Percentiles rank a stretch among this genome's conserved stretches.
Conservation (phyloP, 1,140 invertebrate genomes). For the Trigoniulus corallinus region DNA sequence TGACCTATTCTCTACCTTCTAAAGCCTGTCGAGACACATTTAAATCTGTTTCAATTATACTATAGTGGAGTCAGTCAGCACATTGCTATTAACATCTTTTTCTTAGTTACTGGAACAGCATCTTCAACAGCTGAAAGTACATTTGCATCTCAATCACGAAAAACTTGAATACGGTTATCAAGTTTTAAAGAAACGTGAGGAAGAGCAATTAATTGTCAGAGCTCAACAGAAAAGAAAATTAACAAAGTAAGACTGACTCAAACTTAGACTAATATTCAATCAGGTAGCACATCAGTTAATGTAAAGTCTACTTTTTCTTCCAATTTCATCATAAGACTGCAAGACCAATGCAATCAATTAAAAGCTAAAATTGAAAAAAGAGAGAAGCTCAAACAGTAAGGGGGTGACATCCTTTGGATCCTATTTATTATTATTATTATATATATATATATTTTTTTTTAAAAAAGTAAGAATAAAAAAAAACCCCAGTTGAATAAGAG, state of each 20-base stretch:
- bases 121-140: not conserved
- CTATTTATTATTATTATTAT: not conserved
- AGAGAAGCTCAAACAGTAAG: not conserved
- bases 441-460: not conserved
- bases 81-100: too few species aligned
- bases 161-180: slow-evolving; percentile 75
- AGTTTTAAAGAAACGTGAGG: slow-evolving; percentile 63
- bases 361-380: not conserved
- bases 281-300: not conserved
- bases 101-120: too few species aligned
- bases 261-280: not conserved
- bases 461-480: not conserved
- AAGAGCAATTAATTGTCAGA: slow-evolving; percentile 64
- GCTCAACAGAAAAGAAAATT: slow-evolving; percentile 57
- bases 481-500: not conserved
- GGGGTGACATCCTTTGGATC: not conserved
- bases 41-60: too few species aligned
- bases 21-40: too few species aligned
- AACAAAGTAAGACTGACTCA: not conserved
- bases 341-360: not conserved
- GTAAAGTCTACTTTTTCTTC: not conserved
- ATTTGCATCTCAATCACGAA: slow-evolving; percentile 47
- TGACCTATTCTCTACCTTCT: too few species aligned
- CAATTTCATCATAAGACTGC: not conserved
- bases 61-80: too few species aligned